phyloP scores from a whole-genome alignment of 2,113 vertebrate genomes.

The Ploceus nigricollis region DNA sequence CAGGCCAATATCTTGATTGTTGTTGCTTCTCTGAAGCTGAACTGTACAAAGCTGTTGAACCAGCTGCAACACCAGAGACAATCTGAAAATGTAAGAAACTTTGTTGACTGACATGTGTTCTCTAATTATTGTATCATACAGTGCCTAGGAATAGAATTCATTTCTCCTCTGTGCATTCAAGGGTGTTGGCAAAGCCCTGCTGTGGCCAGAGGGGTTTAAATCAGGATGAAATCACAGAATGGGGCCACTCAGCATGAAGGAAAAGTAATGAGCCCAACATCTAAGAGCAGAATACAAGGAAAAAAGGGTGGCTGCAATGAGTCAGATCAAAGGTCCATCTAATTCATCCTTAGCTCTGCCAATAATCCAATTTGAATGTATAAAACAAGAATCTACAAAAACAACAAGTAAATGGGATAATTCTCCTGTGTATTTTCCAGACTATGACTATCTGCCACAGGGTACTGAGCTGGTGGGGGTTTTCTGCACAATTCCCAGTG shows the following conservation, averaged over 20 bases:
- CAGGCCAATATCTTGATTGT: background rate
- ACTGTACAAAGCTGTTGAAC: background rate
- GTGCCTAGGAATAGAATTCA: background rate
- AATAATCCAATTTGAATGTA: background rate
- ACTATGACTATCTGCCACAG: background rate
- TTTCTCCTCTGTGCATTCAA: background rate
- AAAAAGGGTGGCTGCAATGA: background rate
- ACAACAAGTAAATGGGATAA: background rate
- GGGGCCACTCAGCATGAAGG: background rate
- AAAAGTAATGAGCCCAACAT: background rate
- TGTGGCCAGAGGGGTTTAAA: background rate
- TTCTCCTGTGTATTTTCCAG: background rate
- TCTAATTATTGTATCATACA: background rate
- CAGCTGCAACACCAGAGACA: background rate
- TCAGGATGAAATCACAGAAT: background rate
- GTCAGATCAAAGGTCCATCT: background rate
- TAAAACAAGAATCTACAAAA: background rate
- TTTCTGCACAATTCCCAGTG: background rate
- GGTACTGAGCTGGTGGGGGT: background rate
- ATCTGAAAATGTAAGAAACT: background rate
- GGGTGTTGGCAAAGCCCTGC: background rate
- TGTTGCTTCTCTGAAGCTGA: background rate
- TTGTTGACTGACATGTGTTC: background rate
- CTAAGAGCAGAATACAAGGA: background rate
- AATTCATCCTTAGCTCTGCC: background rate